phyloP scores from a whole-genome alignment of 2,113 vertebrate genomes.

The Eurystomus gularis region DNA sequence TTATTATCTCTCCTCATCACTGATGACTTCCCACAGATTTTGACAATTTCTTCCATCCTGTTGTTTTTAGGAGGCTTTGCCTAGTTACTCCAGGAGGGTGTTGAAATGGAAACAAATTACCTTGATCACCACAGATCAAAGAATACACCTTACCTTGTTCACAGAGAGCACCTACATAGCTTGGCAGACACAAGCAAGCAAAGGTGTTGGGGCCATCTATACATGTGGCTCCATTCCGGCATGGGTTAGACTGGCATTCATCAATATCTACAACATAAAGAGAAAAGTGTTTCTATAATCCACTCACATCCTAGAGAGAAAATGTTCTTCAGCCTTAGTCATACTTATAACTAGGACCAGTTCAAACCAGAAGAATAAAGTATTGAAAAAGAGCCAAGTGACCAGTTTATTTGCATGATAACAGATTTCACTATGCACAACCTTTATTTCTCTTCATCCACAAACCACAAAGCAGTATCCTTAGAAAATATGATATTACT shows the following conservation, averaged over 20 bases:
- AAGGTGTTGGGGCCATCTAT: conserved; percentile 87
- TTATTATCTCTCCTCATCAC: not conserved
- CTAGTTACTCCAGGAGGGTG: not conserved
- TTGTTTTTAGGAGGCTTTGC: not conserved
- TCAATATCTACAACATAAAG: conserved; percentile 84
- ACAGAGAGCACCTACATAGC: conserved; percentile 88
- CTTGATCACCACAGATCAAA: not conserved
- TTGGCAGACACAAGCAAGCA: conserved; percentile 90
- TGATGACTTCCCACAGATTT: not conserved
- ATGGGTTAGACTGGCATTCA: conserved; percentile 94
- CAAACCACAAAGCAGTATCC: not conserved
- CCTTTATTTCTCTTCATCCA: not conserved
- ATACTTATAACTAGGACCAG: not conserved
- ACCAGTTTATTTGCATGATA: not conserved
- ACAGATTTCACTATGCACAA: not conserved
- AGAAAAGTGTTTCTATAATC: not conserved
- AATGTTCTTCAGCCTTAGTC: not conserved
- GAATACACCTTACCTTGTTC: conserved; percentile 85
- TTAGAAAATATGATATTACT: not conserved
- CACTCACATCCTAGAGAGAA: not conserved
- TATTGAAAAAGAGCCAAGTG: not conserved
- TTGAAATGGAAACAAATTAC: not conserved
- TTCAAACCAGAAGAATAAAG: not conserved
- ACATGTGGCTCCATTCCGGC: conserved; percentile 92
- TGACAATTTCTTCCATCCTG: not conserved